A percentile compares a stretch with the other conserved stretches of the same genome.
phyloP scores from a whole-genome alignment of 2,888 invertebrate species.

The Linyphia triangularis region DNA sequence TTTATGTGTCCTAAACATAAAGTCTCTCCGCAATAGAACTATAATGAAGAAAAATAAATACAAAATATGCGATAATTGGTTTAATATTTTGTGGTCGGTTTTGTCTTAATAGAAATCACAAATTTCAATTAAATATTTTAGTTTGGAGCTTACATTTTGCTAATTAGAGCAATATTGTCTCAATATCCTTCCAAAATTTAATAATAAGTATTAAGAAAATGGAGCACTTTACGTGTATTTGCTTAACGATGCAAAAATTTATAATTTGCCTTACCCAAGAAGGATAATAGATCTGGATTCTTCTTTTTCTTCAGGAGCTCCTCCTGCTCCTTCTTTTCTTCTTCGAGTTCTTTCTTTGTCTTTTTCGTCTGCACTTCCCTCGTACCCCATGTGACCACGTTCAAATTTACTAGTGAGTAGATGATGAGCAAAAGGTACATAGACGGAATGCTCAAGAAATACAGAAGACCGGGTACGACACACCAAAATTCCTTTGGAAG shows the following conservation, averaged over 20 bases:
- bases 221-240: background rate
- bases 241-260: too few relatives aligned
- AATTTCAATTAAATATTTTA: too few relatives aligned
- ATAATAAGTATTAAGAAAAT: too few relatives aligned
- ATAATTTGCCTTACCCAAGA: slow-evolving; percentile 54
- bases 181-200: too few relatives aligned
- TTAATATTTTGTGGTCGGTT: too few relatives aligned
- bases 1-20: too few relatives aligned
- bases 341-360: slow-evolving; percentile 94
- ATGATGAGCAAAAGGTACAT: slow-evolving; percentile 96
- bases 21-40: too few relatives aligned
- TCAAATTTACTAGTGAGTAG: slow-evolving; percentile 94
- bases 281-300: slow-evolving; percentile 69
- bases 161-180: too few relatives aligned
- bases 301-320: slow-evolving; percentile 87
- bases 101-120: too few relatives aligned
- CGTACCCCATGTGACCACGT: slow-evolving; percentile 97
- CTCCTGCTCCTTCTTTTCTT: slow-evolving; percentile 82
- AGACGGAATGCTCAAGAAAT: slow-evolving; percentile 94
- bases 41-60: too few relatives aligned
- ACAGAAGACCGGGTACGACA: slow-evolving; percentile 87
- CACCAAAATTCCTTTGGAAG: slow-evolving; percentile 84
- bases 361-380: slow-evolving; percentile 91
- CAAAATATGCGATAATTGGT: too few relatives aligned
- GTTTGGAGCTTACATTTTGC: too few relatives aligned